phyloP scores from a whole-genome alignment of 2,113 vertebrate species.

The Anolis sagrei region DNA sequence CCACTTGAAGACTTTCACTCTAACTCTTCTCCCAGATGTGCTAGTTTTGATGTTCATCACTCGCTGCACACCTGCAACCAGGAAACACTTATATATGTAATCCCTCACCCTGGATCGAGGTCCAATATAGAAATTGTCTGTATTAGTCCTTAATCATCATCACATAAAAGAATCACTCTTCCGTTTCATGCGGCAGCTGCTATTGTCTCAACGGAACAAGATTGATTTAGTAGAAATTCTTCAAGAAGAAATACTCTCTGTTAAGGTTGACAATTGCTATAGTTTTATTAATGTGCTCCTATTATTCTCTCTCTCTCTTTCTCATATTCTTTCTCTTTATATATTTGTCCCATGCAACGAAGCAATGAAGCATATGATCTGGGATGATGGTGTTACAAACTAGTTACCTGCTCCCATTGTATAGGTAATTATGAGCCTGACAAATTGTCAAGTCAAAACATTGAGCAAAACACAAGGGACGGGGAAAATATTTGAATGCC shows the following conservation, averaged over 20 bases:
- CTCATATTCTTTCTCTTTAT: not conserved
- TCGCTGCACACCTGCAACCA: not conserved
- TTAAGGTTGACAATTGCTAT: not conserved
- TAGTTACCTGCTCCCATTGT: constrained; percentile 35
- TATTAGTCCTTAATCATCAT: not conserved
- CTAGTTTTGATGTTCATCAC: not conserved
- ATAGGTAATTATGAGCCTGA: constrained; percentile 20
- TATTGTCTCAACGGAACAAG: not conserved
- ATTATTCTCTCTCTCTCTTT: not conserved
- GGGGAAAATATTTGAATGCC: not conserved
- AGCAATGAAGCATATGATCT: constrained; percentile 33
- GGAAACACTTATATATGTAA: too few relatives aligned
- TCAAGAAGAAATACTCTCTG: constrained; percentile 8
- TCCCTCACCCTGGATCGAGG: not conserved
- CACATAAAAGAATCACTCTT: not conserved
- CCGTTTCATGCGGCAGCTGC: not conserved
- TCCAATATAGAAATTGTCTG: not conserved
- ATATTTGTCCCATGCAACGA: constrained; percentile 5
- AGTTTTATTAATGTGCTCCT: too few relatives aligned
- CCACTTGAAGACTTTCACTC: not conserved
- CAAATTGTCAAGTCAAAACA: constrained; percentile 40
- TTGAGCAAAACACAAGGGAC: not conserved
- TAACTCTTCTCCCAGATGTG: not conserved
- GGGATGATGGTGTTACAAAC: constrained; percentile 25
- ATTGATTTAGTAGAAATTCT: not conserved